These are phyloP conservation scores for Microplitis mediator DNA, from an alignment of 1,140 invertebrate genomes.

Conservation along the genomic window DNA sequence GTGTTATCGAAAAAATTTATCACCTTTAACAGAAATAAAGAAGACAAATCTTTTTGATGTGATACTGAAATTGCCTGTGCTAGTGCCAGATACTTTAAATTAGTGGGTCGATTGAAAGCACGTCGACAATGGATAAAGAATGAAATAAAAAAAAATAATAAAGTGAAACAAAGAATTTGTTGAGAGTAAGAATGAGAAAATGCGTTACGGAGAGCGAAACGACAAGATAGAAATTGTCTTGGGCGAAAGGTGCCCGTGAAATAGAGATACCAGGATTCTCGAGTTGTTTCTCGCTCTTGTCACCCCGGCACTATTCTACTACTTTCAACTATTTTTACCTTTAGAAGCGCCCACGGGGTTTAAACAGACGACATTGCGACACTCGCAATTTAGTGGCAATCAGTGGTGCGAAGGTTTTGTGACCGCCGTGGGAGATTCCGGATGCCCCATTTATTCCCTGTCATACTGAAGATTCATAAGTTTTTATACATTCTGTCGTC, in stretches of 20 bases:
- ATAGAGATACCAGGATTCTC: conserved; percentile 28
- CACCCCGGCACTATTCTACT: neutral
- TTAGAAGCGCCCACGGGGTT: conserved; percentile 33
- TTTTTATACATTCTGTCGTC: conserved; percentile 26
- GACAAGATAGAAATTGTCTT: conserved; percentile 30
- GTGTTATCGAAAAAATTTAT: no score
- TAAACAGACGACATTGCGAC: conserved; percentile 43
- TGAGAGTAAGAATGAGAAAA: conserved; percentile 5
- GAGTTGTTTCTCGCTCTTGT: conserved; percentile 3
- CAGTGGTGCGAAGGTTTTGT: conserved; percentile 50
- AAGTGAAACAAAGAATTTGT: neutral
- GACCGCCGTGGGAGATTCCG: conserved; percentile 41
- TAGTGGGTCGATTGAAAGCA: conserved; percentile 10
- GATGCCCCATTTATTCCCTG: conserved; percentile 48
- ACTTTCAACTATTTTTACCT: conserved; percentile 12
- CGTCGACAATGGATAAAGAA: neutral
- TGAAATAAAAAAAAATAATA: conserved; percentile 8
- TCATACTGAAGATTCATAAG: conserved; percentile 51
- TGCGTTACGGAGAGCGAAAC: conserved; percentile 19
- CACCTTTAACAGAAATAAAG: no score
- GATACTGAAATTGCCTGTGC: no score
- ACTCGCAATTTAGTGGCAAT: conserved; percentile 54
- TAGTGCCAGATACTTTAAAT: no score
- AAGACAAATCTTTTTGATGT: no score
- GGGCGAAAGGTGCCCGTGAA: conserved; percentile 20